A percentile compares a stretch with the other conserved stretches of the same genome.
Evolutionary conservation across 1,140 invertebrate species (phyloP).

Genomic region (Schlechtendalia chinensis): DNA sequence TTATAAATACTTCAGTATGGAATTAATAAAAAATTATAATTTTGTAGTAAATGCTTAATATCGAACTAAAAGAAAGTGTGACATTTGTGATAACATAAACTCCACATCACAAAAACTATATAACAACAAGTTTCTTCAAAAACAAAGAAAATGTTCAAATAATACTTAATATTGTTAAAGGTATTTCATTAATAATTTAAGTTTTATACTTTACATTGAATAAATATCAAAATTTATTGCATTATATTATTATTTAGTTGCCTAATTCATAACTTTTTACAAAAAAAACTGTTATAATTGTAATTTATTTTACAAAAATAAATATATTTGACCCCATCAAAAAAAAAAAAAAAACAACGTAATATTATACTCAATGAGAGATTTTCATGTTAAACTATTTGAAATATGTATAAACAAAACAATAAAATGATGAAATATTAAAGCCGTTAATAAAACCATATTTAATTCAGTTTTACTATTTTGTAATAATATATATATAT

Average conservation of each 20-base stretch:
- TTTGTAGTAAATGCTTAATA: not conserved
- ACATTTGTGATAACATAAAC: not conserved
- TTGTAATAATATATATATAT: no score
- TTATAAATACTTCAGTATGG: no score
- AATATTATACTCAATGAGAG: not conserved
- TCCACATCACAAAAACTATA: not conserved
- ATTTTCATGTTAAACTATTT: not conserved
- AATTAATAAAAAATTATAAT: not conserved
- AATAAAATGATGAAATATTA: not conserved
- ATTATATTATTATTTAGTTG: slow-evolving; percentile 35
- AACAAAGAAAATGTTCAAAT: slow-evolving; percentile 28
- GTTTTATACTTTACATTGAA: slow-evolving; percentile 26
- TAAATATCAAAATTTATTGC: slow-evolving; percentile 35
- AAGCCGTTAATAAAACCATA: not conserved
- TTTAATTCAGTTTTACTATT: no score
- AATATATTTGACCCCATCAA: no score
- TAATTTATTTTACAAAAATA: slow-evolving; percentile 30
- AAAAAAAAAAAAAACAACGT: not conserved
- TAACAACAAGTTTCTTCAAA: slow-evolving; percentile 25
- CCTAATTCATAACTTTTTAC: slow-evolving; percentile 15
- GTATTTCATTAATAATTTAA: slow-evolving; percentile 39
- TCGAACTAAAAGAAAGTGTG: not conserved
- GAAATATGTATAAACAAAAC: no score
- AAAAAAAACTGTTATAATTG: slow-evolving; percentile 23
- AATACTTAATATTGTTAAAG: slow-evolving; percentile 44